A percentile compares a stretch with the other conserved stretches of the same genome.
These are phyloP conservation scores for Watsonalla binaria DNA, from an alignment of 2,888 invertebrate genomes.

Conservation along the genomic window DNA sequence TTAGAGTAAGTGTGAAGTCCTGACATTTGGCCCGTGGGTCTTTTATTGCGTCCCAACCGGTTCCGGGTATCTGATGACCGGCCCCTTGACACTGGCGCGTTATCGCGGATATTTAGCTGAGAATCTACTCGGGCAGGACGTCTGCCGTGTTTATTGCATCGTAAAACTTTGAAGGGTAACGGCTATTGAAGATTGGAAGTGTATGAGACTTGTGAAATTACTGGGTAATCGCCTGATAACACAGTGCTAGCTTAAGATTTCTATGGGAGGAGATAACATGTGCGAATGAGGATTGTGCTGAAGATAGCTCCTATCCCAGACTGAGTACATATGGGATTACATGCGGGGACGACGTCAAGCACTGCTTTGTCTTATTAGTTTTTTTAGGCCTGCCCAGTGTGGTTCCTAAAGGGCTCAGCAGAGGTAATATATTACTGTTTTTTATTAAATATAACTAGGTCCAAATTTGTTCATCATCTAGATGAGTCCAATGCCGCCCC, in stretches of 20 bases:
- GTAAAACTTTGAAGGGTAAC: slow-evolving; percentile 6
- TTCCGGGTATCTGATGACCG: slow-evolving; percentile 59
- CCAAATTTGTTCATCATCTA: too few relatives aligned
- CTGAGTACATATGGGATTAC: too few relatives aligned
- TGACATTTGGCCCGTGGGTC: slow-evolving; percentile 58
- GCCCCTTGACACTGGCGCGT: slow-evolving; percentile 20
- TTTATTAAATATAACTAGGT: too few relatives aligned
- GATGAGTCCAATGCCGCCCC: too few relatives aligned
- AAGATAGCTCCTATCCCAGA: too few relatives aligned
- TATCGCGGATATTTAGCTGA: slow-evolving; percentile 19
- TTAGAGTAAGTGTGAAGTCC: slow-evolving; percentile 53
- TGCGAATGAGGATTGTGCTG: not conserved
- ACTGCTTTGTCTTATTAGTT: too few relatives aligned
- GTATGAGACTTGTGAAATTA: not conserved
- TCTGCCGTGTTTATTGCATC: slow-evolving; percentile 5
- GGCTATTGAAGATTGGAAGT: not conserved
- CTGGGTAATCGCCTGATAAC: not conserved
- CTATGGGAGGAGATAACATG: not conserved
- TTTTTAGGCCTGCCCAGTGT: too few relatives aligned
- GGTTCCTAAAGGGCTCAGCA: too few relatives aligned
- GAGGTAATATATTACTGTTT: too few relatives aligned
- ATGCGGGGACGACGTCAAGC: too few relatives aligned
- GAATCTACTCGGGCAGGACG: not conserved
- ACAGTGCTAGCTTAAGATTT: not conserved
- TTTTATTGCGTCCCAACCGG: slow-evolving; percentile 27